Conservation (phyloP, 2,797 vertebrate genomes). For the Microctenopoma stevenorrisi region DNA sequence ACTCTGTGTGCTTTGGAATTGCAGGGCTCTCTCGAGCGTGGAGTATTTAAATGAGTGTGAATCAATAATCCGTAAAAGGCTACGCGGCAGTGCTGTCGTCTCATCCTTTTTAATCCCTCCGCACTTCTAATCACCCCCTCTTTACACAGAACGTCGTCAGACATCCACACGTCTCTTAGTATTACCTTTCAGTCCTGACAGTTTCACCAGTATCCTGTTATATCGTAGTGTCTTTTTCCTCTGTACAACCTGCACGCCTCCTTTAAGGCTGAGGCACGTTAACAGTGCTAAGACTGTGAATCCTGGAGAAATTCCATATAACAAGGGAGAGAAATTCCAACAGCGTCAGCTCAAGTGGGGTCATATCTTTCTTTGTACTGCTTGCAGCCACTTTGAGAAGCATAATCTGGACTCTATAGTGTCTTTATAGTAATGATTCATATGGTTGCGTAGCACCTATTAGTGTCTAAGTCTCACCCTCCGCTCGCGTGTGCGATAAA, state of each 20-base stretch:
- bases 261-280: background rate
- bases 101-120: slow-evolving; percentile 50
- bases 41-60: slow-evolving; percentile 22
- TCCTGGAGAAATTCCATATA: background rate
- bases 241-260: background rate
- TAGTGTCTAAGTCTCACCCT: no score
- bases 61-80: slow-evolving; percentile 51
- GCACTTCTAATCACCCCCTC: slow-evolving; percentile 29
- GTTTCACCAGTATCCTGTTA: background rate
- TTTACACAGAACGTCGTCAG: slow-evolving; percentile 23
- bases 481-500: background rate
- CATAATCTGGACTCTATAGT: background rate
- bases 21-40: slow-evolving; percentile 19
- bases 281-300: background rate
- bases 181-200: slow-evolving; percentile 2
- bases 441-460: no score
- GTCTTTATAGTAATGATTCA: background rate
- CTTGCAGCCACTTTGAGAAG: background rate
- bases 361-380: background rate
- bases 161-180: slow-evolving; percentile 8
- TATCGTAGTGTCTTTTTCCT: slow-evolving; percentile 8
- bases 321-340: background rate
- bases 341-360: background rate
- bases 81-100: slow-evolving; percentile 38
- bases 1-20: slow-evolving; percentile 26